Evolutionary conservation across 2,797 vertebrate genomes (phyloP), one percentile per base, ranked within the genome.

Genomic region (Meriones psammophilus): DNA sequence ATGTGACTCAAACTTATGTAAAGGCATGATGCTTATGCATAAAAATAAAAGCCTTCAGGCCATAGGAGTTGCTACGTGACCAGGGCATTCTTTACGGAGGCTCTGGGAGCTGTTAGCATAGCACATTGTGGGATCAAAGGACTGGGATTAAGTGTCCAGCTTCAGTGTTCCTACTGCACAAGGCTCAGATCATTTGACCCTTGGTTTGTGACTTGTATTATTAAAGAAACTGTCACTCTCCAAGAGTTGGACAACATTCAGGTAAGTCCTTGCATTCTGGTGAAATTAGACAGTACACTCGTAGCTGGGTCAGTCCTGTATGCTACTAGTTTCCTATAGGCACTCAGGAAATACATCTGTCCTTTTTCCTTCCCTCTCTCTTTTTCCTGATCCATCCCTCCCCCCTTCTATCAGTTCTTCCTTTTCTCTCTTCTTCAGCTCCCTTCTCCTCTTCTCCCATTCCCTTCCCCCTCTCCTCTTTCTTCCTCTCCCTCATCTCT

Each of bases 71-170:
- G 42, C 20, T 81, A 12, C 66, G 28, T 92, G 87, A 83, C 46
- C n/a, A 36, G 71, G 14, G n/a, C 50, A 56, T 94, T 83, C 89
- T 89, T 93, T 86, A 69, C n/a, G 85, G 84, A 79, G 68, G 64
- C 15, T 56, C 15, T 15, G 56, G n/a, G 66, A 26, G 30, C 24
- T 28, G 5, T 14, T 14, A 42, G 66, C 30, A 10, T 1, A 28
- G 71, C 22, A 22, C 54, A 14, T n/a, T 24, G 56, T 30, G 36
- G 46, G 42, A 28, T 33, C 69, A 54, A 56, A 92, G 12, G 88
- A 22, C 42, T 89, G 54, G n/a, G 42, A 39, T 58, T 58, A 78
- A 74, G 42, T 18, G 4, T 56, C 74, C 28, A 66, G 0, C 18
- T 92, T 18, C 10, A 24, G 26, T 5, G 3, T 33, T 73, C 22